These are phyloP conservation scores for Sceliomorpha sp. DNA, from an alignment of 2,888 invertebrate species.

Conservation along the genomic window DNA sequence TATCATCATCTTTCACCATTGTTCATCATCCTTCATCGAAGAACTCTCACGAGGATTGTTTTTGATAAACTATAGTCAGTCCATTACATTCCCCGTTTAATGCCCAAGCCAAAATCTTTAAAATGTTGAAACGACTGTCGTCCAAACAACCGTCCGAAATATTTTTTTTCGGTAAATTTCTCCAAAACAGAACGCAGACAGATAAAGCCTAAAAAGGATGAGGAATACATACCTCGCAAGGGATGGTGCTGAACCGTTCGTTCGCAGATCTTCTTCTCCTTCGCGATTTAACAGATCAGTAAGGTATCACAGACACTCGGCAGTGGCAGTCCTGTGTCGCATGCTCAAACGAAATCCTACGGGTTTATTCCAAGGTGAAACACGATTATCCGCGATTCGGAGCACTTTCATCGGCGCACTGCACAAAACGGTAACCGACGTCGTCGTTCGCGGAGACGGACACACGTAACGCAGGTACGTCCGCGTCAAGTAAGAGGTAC, in stretches of 20 bases:
- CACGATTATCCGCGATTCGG: constrained; percentile 6
- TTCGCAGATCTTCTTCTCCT: constrained; percentile 9
- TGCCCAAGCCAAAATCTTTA: too few relatives aligned
- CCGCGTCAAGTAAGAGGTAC: constrained; percentile 22
- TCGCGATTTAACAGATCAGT: constrained; percentile 14
- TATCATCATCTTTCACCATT: too few relatives aligned
- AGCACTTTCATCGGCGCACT: constrained; percentile 39
- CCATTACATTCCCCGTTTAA: too few relatives aligned
- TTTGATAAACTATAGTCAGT: too few relatives aligned
- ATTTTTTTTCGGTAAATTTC: too few relatives aligned
- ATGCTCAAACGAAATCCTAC: constrained; percentile 22
- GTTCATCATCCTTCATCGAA: too few relatives aligned
- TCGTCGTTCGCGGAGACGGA: constrained; percentile 9
- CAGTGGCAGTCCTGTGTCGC: constrained; percentile 26
- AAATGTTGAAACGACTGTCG: too few relatives aligned
- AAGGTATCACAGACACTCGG: constrained; percentile 38
- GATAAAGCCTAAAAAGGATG: too few relatives aligned
- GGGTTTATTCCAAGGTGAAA: constrained; percentile 5
- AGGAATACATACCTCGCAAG: constrained; percentile 36
- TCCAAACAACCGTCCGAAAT: too few relatives aligned
- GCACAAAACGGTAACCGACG: constrained; percentile 21
- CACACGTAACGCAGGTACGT: constrained; percentile 35
- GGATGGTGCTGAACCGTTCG: constrained; percentile 19
- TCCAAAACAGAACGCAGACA: too few relatives aligned
- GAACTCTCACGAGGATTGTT: too few relatives aligned